Base-by-base conservation (phyloP, 2,888 invertebrate species). In the Embidobia sp. region DNA sequence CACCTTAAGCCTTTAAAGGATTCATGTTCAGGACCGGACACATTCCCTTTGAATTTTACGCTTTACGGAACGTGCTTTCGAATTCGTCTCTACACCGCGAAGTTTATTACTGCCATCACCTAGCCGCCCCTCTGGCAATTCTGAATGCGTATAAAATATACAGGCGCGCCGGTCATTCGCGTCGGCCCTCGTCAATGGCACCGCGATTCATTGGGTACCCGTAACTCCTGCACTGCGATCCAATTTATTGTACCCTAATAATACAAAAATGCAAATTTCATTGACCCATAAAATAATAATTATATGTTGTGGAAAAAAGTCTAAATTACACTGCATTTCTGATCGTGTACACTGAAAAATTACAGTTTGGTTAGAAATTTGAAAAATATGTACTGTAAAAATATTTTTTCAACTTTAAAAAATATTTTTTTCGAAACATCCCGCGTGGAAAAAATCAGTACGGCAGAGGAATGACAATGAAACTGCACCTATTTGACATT, bases 1-100 rank as follows among this genome's bases (percentile, higher is more conserved):
- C 22, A 10, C 53, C 72, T 70, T 70, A 67, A 73, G 73, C 80
- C 79, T 80, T 81, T 82, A 79, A 83, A 86, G 85, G 81, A 85
- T 87, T 85, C 82, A 83, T 84, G 82, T 63, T 70, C 76, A 73
- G 79, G 77, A 79, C 79, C 79, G 80, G 77, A 66, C 73, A 79
- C 80, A 85, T 87, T 87, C 85, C 79, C 85, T 87, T 87, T 86
- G 86, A 87, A 86, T 85, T 85, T 84, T 81, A 77, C 83, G 83
- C 83, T 85, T 81, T 81, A 81, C 79, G 79, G 74, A 63, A 59
- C 74, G 80, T 80, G 79, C 81, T 82, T 77, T 80, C 78, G 78
- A 77, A 82, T 76, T 79, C 79, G 80, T 80, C 78, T 77, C 67
- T 74, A 37, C 72, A 59, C 44, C 59, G 48, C 77, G 74, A 80